phyloP scores from a whole-genome alignment of 2,797 vertebrate species.

The Molossus molossus region DNA sequence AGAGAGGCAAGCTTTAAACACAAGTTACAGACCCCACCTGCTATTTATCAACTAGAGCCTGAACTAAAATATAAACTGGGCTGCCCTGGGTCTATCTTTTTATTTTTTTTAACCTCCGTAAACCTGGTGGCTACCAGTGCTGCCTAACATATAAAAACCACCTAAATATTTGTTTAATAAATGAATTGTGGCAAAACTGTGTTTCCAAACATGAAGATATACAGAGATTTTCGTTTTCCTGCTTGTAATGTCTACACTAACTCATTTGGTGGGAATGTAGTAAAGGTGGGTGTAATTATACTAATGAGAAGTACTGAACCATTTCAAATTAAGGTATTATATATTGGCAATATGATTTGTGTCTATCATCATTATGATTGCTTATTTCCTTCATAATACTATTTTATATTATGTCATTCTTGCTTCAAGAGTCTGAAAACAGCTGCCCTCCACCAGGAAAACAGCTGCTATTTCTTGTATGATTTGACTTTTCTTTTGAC shows the following conservation, averaged over 20 bases:
- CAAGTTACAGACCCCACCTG: background rate
- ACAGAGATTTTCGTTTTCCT: background rate
- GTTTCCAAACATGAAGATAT: slow-evolving; percentile 5
- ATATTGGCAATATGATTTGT: background rate
- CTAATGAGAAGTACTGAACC: background rate
- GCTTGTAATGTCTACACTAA: slow-evolving; percentile 14
- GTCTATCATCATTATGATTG: background rate
- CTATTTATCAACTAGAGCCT: background rate
- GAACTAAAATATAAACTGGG: background rate
- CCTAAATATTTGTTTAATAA: slow-evolving; percentile 28
- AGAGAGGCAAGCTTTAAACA: background rate
- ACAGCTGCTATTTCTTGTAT: background rate
- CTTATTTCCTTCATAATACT: slow-evolving; percentile 26
- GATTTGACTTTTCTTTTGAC: slow-evolving; percentile 41
- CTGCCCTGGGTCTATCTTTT: background rate
- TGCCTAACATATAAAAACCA: background rate
- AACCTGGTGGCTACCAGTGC: background rate
- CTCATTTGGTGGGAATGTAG: background rate
- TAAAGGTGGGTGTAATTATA: background rate
- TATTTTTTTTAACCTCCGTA: background rate
- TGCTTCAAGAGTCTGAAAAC: slow-evolving; percentile 46
- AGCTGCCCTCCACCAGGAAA: background rate
- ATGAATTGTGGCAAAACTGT: slow-evolving; percentile 47
- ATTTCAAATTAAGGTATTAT: background rate
- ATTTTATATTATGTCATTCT: slow-evolving; percentile 25